Percentiles rank a stretch among this genome's conserved stretches.
Evolutionary conservation across 2,113 vertebrate genomes (phyloP).

Genomic region (Pandion haliaetus): DNA sequence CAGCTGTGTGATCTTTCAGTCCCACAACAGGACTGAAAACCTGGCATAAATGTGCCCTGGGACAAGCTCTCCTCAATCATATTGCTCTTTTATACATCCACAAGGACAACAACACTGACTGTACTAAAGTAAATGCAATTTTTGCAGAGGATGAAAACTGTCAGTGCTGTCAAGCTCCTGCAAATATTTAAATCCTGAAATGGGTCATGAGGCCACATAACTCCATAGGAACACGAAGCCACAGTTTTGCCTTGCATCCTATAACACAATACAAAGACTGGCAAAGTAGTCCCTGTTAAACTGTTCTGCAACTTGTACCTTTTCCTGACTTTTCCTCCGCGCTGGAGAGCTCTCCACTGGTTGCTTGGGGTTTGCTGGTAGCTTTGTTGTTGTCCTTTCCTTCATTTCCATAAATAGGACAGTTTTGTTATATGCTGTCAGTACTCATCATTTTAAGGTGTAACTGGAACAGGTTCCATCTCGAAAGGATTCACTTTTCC

Average conservation of each 20-base stretch:
- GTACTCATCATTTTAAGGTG: not conserved
- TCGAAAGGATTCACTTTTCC: not conserved
- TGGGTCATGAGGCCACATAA: slow-evolving; percentile 38
- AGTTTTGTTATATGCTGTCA: not conserved
- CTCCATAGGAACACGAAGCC: not conserved
- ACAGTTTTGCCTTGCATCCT: not conserved
- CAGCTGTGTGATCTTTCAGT: slow-evolving; percentile 67
- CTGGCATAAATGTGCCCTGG: slow-evolving; percentile 43
- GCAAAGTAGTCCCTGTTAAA: not conserved
- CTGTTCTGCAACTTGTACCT: not conserved
- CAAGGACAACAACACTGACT: slow-evolving; percentile 52
- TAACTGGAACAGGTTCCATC: not conserved
- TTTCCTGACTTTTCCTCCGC: not conserved
- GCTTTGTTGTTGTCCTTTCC: not conserved
- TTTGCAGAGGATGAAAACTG: slow-evolving; percentile 48
- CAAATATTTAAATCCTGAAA: slow-evolving; percentile 54
- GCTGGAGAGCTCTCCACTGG: not conserved
- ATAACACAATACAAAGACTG: not conserved
- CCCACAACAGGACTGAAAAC: slow-evolving; percentile 57
- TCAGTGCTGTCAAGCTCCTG: slow-evolving; percentile 52
- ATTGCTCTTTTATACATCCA: slow-evolving; percentile 49
- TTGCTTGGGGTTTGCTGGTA: not conserved
- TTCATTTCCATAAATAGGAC: not conserved
- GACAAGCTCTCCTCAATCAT: slow-evolving; percentile 70
- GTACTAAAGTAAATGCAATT: slow-evolving; percentile 47